Conservation (phyloP, 2,113 vertebrate genomes). For the Gallinago undulata region DNA sequence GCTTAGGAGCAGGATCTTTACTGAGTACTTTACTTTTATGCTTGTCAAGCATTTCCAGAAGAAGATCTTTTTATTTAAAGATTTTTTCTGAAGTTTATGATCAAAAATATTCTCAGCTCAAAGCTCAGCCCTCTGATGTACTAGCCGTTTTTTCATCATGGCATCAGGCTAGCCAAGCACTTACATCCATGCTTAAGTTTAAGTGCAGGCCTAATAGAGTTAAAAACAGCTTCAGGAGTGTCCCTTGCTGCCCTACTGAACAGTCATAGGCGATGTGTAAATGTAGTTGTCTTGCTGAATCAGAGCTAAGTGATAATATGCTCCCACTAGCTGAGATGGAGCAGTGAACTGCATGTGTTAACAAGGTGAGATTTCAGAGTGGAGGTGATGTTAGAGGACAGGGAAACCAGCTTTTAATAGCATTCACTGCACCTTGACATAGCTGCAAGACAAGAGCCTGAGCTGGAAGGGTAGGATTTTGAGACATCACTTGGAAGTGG, state of each 20-base stretch:
- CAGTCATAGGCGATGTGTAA: not conserved
- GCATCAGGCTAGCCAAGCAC: not conserved
- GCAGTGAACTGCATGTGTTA: constrained; percentile 45
- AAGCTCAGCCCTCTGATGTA: not conserved
- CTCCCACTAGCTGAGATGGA: not conserved
- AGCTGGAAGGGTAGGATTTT: not conserved
- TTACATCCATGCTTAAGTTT: not conserved
- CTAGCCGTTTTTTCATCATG: not conserved
- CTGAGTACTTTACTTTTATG: not conserved
- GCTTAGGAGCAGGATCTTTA: not conserved
- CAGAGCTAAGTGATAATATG: constrained; percentile 30
- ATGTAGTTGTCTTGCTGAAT: constrained; percentile 57
- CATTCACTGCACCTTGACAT: not conserved
- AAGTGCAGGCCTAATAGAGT: not conserved
- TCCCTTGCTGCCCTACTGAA: constrained; percentile 1
- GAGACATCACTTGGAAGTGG: not conserved
- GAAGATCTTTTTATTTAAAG: not conserved
- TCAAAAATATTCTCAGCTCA: not conserved
- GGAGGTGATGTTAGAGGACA: constrained; percentile 18
- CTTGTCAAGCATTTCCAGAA: not conserved
- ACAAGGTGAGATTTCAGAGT: constrained; percentile 32
- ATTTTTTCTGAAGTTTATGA: not conserved
- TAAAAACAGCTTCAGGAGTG: not conserved
- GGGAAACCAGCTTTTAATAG: constrained; percentile 25
- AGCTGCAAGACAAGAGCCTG: not conserved